phyloP scores from a whole-genome alignment of 2,888 invertebrate genomes.

The Xestia xanthographa region DNA sequence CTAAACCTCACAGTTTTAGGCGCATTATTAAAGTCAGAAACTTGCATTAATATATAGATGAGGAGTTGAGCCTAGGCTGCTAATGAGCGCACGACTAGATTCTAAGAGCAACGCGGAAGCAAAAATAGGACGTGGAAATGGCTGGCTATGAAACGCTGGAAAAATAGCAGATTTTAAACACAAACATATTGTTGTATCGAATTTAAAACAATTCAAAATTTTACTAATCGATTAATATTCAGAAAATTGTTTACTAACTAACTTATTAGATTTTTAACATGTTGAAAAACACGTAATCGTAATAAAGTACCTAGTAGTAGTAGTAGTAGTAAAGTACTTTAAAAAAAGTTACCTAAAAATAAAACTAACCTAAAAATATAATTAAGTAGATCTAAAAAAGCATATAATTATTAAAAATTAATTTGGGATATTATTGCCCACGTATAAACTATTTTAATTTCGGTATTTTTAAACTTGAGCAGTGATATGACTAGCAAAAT shows the following conservation, averaged over 20 bases:
- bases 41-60: constrained; percentile 17
- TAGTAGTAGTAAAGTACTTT: too few relatives aligned
- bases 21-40: constrained; percentile 35
- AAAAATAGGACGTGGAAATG: constrained; percentile 18
- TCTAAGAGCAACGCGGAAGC: constrained; percentile 37
- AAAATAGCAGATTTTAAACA: background rate
- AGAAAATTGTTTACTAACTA: background rate
- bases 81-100: constrained; percentile 45
- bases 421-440: background rate
- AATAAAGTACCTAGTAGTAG: too few relatives aligned
- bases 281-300: background rate
- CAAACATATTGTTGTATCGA: background rate
- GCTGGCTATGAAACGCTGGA: background rate
- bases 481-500: background rate
- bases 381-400: background rate
- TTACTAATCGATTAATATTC: background rate
- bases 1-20: background rate
- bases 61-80: constrained; percentile 24
- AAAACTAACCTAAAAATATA: background rate
- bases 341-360: background rate
- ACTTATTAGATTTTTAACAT: background rate
- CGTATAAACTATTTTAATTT: background rate
- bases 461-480: background rate
- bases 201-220: background rate
- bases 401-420: background rate